A percentile compares a stretch with the other conserved stretches of the same genome.
phyloP scores from a whole-genome alignment of 2,888 invertebrate genomes.

The Pasiphila rectangulata region DNA sequence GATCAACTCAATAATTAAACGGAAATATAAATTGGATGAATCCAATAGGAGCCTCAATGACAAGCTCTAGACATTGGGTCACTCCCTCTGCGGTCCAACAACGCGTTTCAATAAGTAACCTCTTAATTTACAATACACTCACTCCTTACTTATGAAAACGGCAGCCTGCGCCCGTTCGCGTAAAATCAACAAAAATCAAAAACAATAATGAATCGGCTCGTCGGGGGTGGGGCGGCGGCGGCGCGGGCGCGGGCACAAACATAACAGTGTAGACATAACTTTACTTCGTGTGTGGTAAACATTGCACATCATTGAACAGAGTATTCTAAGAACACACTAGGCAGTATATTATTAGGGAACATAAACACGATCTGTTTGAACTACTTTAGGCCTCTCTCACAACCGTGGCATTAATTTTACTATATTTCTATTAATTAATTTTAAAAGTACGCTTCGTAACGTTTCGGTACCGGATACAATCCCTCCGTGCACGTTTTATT shows the following conservation, averaged over 20 bases:
- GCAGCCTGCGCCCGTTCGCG: conserved; percentile 6
- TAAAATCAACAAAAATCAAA: conserved; percentile 1
- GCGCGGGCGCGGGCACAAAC: conserved; percentile 44
- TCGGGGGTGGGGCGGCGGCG: background rate
- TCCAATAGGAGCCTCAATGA: conserved; percentile 25
- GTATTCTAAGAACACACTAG: conserved; percentile 75
- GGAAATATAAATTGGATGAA: conserved; percentile 19
- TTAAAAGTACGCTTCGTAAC: conserved; percentile 39
- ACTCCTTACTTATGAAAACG: conserved; percentile 10
- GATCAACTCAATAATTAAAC: conserved; percentile 28
- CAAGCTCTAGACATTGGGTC: conserved; percentile 33
- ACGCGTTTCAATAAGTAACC: conserved; percentile 27
- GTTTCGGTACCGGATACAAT: conserved; percentile 33
- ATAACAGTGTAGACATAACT: conserved; percentile 64
- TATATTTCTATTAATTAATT: conserved; percentile 40
- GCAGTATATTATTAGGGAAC: conserved; percentile 64
- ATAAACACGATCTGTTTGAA: conserved; percentile 54
- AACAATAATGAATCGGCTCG: conserved; percentile 5
- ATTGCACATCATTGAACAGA: conserved; percentile 60
- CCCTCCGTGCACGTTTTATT: conserved; percentile 41
- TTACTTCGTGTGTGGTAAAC: conserved; percentile 43
- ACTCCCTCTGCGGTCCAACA: conserved; percentile 22
- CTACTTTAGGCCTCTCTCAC: conserved; percentile 78
- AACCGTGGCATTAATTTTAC: conserved; percentile 61
- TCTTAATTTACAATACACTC: conserved; percentile 9